Conservation (phyloP, 2,113 vertebrate genomes). For the Lamprotornis superbus region DNA sequence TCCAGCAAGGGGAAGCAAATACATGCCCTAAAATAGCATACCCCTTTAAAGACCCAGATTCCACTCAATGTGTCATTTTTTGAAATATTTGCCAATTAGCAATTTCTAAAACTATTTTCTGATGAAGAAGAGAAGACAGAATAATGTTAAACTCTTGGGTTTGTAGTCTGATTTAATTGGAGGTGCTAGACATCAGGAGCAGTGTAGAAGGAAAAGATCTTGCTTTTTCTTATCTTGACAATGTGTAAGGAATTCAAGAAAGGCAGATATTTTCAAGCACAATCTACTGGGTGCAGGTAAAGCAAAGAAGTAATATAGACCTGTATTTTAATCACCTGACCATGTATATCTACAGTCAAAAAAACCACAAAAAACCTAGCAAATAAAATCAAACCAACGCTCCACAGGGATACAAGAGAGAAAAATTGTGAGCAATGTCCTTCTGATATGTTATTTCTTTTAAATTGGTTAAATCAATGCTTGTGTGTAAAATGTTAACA, state of each 20-base stretch:
- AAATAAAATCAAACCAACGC: neutral
- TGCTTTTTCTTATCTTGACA: neutral
- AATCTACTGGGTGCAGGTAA: neutral
- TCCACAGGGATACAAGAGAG: accelerated
- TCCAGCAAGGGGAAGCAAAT: neutral
- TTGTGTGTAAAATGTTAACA: neutral
- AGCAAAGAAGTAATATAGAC: neutral
- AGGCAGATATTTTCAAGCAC: neutral
- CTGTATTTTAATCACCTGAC: neutral
- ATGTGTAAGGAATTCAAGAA: neutral
- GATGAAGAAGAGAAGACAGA: neutral
- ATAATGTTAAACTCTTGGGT: neutral
- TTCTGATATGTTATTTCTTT: neutral
- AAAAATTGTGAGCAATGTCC: neutral
- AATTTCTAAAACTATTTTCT: neutral
- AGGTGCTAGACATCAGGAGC: neutral
- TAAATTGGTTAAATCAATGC: neutral
- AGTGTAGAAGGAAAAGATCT: neutral
- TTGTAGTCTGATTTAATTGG: neutral
- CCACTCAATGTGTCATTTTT: neutral
- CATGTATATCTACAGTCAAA: neutral
- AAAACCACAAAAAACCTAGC: neutral
- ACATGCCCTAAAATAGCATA: neutral
- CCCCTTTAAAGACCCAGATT: neutral
- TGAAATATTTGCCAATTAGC: neutral